Percentiles rank a stretch among this genome's conserved stretches.
Conservation (phyloP, 2,797 vertebrate genomes). For the Agapornis canus region DNA sequence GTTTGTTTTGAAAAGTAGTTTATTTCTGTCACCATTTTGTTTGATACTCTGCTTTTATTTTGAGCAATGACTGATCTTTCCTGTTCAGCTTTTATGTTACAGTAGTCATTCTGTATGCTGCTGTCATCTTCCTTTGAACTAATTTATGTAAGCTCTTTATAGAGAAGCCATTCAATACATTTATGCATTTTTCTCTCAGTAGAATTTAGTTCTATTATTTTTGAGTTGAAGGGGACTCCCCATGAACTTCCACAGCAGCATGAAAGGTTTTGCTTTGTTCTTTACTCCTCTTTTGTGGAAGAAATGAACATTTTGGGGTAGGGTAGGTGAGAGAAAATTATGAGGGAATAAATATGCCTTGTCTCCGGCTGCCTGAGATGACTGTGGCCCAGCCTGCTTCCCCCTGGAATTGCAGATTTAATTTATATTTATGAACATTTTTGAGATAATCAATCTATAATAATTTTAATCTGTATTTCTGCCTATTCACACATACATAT, state of each 20-base stretch:
- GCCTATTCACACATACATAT: not conserved
- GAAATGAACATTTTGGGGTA: not conserved
- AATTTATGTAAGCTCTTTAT: not conserved
- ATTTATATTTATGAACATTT: conserved; percentile 40
- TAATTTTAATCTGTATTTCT: conserved; percentile 11
- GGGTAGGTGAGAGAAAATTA: not conserved
- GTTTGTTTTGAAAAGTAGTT: not conserved
- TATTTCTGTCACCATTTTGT: not conserved
- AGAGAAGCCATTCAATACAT: not conserved
- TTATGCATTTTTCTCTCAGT: not conserved
- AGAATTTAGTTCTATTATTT: not conserved
- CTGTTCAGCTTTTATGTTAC: not conserved
- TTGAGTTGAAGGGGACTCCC: not conserved
- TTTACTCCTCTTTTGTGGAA: not conserved
- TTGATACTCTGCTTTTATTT: not conserved
- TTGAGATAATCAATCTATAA: conserved; percentile 1
- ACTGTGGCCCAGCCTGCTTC: not conserved
- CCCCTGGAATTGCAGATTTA: not conserved
- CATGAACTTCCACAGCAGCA: not conserved
- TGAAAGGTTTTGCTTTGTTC: not conserved
- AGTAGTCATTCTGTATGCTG: not conserved
- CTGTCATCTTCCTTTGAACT: not conserved
- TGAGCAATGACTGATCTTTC: not conserved
- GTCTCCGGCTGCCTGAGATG: not conserved
- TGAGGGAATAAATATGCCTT: not conserved